Evolutionary conservation across 1,140 invertebrate genomes (phyloP).

Genomic region (Papilio polytes): DNA sequence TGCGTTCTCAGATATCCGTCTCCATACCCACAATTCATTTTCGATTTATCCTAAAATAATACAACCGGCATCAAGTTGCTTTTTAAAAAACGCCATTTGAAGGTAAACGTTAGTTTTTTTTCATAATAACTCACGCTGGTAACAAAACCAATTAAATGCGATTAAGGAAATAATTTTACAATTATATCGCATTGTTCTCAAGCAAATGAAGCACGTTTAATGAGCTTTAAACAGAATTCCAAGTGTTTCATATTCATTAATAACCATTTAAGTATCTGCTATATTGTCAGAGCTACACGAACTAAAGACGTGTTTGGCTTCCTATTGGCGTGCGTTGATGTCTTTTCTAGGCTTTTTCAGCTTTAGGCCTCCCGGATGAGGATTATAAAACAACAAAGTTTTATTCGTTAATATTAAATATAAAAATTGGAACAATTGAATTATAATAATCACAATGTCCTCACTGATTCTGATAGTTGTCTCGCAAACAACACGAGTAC

Average conservation of each 20-base stretch:
- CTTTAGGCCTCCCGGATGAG: not conserved
- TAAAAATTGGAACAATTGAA: slow-evolving; percentile 15
- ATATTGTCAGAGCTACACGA: slow-evolving; percentile 12
- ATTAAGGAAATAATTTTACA: slow-evolving; percentile 37
- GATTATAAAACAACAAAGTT: not conserved
- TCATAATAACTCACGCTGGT: slow-evolving; percentile 24
- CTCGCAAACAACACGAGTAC: slow-evolving; percentile 28
- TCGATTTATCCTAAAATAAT: slow-evolving; percentile 12
- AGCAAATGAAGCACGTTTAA: slow-evolving; percentile 28
- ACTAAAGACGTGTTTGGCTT: not conserved
- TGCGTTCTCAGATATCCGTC: slow-evolving; percentile 1
- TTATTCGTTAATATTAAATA: not conserved
- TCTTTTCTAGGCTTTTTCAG: slow-evolving; percentile 69
- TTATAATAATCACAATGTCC: slow-evolving; percentile 7
- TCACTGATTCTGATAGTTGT: slow-evolving; percentile 23
- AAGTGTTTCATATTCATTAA: slow-evolving; percentile 39
- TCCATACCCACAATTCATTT: slow-evolving; percentile 24
- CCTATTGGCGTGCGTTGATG: slow-evolving; percentile 66
- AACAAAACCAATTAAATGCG: slow-evolving; percentile 23
- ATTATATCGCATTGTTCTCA: slow-evolving; percentile 23
- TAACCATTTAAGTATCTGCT: slow-evolving; percentile 17
- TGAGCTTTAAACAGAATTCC: slow-evolving; percentile 36
- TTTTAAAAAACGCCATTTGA: slow-evolving; percentile 20
- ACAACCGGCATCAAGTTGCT: not conserved
- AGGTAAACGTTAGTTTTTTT: slow-evolving; percentile 34